phyloP scores from a whole-genome alignment of 2,888 invertebrate genomes.

The Eupithecia inturbata region DNA sequence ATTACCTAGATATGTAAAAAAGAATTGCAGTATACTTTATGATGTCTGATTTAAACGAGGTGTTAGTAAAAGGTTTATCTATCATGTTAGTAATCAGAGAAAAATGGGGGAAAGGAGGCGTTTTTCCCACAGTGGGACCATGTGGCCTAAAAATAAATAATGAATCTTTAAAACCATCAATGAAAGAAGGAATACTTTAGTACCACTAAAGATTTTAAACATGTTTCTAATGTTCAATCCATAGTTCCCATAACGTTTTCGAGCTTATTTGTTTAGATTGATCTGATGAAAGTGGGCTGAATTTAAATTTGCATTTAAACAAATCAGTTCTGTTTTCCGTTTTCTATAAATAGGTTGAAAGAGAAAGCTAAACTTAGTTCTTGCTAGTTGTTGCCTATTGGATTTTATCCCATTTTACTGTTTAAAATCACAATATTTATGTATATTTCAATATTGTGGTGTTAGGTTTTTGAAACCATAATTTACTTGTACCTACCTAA shows the following conservation, averaged over 20 bases:
- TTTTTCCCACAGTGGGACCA: neutral
- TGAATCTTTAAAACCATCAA: neutral
- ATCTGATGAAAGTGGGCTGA: neutral
- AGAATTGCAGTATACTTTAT: neutral
- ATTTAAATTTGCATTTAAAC: neutral
- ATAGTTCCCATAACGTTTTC: neutral
- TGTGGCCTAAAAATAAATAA: neutral
- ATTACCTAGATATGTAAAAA: neutral
- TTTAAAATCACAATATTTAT: neutral
- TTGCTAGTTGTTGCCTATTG: neutral
- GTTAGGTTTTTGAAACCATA: neutral
- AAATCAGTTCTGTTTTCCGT: neutral
- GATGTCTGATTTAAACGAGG: neutral
- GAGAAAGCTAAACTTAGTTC: neutral
- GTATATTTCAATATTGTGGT: neutral
- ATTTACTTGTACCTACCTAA: neutral
- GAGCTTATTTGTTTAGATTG: constrained; percentile 1
- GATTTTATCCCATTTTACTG: neutral
- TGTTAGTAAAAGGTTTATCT: neutral
- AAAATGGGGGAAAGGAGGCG: neutral
- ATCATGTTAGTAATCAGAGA: neutral
- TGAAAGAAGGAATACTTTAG: neutral
- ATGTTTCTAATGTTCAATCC: neutral
- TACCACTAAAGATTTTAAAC: neutral
- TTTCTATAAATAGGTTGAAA: neutral